Conservation (phyloP, 2,797 vertebrate genomes). For the Acipenser ruthenus region DNA sequence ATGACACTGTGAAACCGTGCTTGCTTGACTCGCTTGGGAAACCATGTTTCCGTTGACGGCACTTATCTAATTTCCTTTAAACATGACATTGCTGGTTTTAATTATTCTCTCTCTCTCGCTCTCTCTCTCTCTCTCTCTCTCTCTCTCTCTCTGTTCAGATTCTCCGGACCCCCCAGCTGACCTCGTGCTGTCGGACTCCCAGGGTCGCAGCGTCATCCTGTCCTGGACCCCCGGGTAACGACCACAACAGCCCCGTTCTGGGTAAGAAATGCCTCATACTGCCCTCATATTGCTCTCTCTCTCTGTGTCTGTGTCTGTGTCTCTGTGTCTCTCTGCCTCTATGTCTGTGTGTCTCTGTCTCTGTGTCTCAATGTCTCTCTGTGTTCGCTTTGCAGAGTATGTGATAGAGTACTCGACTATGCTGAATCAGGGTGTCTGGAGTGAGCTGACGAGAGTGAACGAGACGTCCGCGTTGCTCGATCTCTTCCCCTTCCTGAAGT, state of each 20-base stretch:
- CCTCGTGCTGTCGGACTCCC: slow-evolving; percentile 43
- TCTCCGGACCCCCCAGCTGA: slow-evolving; percentile 54
- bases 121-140: neutral
- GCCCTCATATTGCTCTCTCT: too few species aligned
- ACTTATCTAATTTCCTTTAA: too few species aligned
- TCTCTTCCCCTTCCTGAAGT: slow-evolving; percentile 64
- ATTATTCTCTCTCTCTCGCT: neutral
- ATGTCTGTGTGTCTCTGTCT: neutral
- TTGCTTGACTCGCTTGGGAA: too few species aligned
- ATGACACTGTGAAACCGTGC: too few species aligned
- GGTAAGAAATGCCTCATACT: slow-evolving; percentile 35
- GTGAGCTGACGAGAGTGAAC: slow-evolving; percentile 43
- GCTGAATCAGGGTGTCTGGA: slow-evolving; percentile 42
- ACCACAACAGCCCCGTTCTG: slow-evolving; percentile 59
- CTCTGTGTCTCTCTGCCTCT: neutral
- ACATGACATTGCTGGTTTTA: too few species aligned
- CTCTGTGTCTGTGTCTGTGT: neutral
- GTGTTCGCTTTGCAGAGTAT: slow-evolving; percentile 39
- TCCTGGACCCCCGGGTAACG: slow-evolving; percentile 63
- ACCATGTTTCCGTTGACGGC: too few species aligned
- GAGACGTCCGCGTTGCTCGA: slow-evolving; percentile 51
- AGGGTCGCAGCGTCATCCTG: slow-evolving; percentile 42
- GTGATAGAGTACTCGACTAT: slow-evolving; percentile 59
- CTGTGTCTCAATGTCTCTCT: slow-evolving; percentile 5
- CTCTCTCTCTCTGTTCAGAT: slow-evolving; percentile 36